Evolutionary conservation across 2,797 vertebrate species (phyloP).

Genomic region (Coendou prehensilis): DNA sequence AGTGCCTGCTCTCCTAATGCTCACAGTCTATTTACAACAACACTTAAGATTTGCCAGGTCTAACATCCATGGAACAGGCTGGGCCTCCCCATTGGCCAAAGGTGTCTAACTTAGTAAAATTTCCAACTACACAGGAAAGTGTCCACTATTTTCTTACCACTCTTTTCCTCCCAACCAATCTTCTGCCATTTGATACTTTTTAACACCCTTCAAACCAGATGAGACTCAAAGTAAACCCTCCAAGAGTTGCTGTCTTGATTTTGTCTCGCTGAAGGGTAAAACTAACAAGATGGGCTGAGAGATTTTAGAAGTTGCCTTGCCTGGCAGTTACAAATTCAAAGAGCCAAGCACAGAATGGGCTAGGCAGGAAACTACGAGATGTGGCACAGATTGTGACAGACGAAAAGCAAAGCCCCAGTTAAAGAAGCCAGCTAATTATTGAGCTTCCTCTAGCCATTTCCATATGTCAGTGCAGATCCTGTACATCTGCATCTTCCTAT

Average conservation of each 20-base stretch:
- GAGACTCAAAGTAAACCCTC: not conserved
- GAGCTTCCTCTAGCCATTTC: not conserved
- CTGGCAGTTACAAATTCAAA: not conserved
- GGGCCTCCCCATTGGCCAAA: not conserved
- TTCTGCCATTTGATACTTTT: not conserved
- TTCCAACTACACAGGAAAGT: not conserved
- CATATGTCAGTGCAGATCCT: not conserved
- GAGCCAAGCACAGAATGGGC: not conserved
- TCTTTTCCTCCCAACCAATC: not conserved
- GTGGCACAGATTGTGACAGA: not conserved
- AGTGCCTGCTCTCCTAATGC: not conserved
- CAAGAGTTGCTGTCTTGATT: not conserved
- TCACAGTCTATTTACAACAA: not conserved
- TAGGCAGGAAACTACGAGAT: not conserved
- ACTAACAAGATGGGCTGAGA: not conserved
- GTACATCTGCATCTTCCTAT: not conserved
- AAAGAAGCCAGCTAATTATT: not conserved
- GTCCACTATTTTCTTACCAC: not conserved
- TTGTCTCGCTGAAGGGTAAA: not conserved
- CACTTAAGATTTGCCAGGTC: not conserved
- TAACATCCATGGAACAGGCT: not conserved
- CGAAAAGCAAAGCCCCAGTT: not conserved
- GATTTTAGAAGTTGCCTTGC: not conserved
- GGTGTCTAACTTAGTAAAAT: not conserved
- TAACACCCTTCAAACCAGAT: not conserved